Conservation (phyloP, 2,113 vertebrate species). For the Phrynosoma blainvillii region DNA sequence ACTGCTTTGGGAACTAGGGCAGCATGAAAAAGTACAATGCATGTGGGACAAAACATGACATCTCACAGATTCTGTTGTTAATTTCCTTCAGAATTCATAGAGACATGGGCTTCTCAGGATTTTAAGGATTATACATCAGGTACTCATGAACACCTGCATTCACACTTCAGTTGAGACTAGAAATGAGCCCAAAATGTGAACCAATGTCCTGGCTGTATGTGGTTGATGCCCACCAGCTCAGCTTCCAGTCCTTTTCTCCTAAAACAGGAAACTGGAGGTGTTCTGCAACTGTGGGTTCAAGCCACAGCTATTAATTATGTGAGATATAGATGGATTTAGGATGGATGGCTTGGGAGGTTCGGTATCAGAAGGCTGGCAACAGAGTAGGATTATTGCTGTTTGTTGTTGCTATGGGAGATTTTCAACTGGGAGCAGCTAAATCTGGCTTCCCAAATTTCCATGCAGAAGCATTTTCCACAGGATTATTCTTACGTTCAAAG, state of each 20-base stretch:
- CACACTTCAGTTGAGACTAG: not conserved
- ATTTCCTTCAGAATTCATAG: not conserved
- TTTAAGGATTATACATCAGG: not conserved
- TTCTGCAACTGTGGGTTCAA: constrained; percentile 7
- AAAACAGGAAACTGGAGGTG: not conserved
- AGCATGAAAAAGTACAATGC: too few relatives aligned
- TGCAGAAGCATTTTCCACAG: too few relatives aligned
- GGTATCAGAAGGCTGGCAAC: not conserved
- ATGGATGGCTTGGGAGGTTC: constrained; percentile 36
- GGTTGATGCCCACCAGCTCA: too few relatives aligned
- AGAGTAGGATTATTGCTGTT: too few relatives aligned
- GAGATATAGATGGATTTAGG: constrained; percentile 17
- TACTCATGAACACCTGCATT: not conserved
- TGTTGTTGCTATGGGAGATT: too few relatives aligned
- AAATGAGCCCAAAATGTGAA: not conserved
- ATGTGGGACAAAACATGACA: too few relatives aligned
- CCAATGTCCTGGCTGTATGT: not conserved
- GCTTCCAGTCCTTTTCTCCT: not conserved
- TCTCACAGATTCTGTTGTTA: not conserved
- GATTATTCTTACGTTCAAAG: too few relatives aligned
- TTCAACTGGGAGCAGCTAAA: too few relatives aligned
- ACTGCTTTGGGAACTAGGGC: not conserved
- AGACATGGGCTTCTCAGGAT: too few relatives aligned
- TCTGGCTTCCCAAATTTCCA: too few relatives aligned
- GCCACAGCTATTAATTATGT: constrained; percentile 8